phyloP scores from a whole-genome alignment of 2,888 invertebrate species.

The Polyploca ridens region DNA sequence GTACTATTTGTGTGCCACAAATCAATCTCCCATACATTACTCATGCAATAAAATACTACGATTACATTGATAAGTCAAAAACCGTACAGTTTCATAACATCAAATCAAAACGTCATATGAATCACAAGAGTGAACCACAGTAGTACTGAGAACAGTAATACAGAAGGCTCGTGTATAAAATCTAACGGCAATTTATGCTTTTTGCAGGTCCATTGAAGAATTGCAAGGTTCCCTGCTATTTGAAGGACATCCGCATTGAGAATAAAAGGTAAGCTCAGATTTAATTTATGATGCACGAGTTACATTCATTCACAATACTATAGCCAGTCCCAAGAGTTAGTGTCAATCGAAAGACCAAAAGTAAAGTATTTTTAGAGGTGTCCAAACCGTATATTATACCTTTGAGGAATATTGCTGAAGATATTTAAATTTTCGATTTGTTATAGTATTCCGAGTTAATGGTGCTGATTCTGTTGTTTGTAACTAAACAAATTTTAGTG shows the following conservation, averaged over 20 bases:
- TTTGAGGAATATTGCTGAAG: no score
- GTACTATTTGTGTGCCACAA: not conserved
- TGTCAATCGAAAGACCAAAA: no score
- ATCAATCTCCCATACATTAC: not conserved
- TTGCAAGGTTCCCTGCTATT: not conserved
- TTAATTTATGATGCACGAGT: not conserved
- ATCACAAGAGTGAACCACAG: not conserved
- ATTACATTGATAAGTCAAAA: not conserved
- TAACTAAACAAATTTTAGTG: no score
- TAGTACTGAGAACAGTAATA: constrained; percentile 5
- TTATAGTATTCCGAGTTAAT: no score
- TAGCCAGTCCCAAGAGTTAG: no score
- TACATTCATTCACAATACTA: not conserved
- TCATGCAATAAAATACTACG: not conserved
- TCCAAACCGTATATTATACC: no score
- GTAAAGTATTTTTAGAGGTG: no score
- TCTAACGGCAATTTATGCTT: constrained; percentile 1
- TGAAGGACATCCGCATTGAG: constrained; percentile 3
- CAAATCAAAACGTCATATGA: constrained; percentile 4
- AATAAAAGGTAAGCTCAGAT: not conserved
- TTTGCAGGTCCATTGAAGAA: constrained; percentile 1
- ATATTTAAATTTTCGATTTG: no score
- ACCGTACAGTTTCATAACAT: not conserved
- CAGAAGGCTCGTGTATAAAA: not conserved
- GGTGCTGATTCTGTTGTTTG: no score